phyloP scores from a whole-genome alignment of 2,888 invertebrate species.

The Resseliella maxima region DNA sequence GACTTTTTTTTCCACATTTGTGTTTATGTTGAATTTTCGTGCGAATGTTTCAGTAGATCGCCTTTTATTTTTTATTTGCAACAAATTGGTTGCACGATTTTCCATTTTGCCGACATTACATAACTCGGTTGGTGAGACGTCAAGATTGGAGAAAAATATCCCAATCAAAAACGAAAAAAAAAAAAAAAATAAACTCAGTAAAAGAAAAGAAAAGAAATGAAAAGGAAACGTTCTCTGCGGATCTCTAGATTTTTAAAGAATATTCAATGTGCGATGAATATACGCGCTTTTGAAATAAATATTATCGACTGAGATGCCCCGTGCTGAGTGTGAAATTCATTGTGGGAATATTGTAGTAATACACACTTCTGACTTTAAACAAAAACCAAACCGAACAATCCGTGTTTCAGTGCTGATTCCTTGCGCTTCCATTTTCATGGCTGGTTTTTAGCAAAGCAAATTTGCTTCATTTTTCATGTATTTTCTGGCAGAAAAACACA shows the following conservation, averaged over 20 bases:
- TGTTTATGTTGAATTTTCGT: not conserved
- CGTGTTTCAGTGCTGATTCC: not conserved
- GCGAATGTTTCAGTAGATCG: not conserved
- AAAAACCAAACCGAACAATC: not conserved
- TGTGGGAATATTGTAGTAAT: slow-evolving; percentile 40
- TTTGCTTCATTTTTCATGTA: too few relatives aligned
- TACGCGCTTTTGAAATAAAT: slow-evolving; percentile 32
- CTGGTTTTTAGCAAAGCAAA: not conserved
- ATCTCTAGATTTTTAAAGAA: not conserved
- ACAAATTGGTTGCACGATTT: slow-evolving; percentile 18
- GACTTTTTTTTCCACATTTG: not conserved
- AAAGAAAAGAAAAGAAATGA: not conserved
- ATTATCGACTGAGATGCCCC: not conserved
- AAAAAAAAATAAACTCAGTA: not conserved
- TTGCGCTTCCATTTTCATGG: not conserved
- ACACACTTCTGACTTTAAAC: slow-evolving; percentile 24
- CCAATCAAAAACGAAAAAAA: too few relatives aligned
- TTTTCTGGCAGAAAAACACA: not conserved
- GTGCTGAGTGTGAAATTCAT: slow-evolving; percentile 48
- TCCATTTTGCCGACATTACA: not conserved
- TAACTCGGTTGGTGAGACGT: not conserved
- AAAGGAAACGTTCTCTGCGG: not conserved
- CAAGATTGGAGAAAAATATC: not conserved
- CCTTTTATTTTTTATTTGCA: slow-evolving; percentile 17
- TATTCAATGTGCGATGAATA: slow-evolving; percentile 43